A percentile compares a stretch with the other conserved stretches of the same genome.
phyloP scores from a whole-genome alignment of 2,888 invertebrate genomes.

The Cephus rjabovi region DNA sequence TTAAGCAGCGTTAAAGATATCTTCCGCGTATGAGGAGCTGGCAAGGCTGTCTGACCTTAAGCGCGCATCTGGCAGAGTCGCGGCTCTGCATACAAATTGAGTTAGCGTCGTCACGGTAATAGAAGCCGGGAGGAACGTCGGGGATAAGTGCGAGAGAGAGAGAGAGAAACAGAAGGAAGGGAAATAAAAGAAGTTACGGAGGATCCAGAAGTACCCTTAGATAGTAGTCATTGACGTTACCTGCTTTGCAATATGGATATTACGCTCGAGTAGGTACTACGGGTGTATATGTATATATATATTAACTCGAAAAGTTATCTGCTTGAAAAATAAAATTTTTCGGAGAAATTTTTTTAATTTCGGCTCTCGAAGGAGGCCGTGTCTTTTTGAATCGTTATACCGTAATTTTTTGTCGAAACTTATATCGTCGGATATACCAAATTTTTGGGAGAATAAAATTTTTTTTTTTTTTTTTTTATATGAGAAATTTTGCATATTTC shows the following conservation, averaged over 20 bases:
- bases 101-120: slow-evolving; percentile 59
- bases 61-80: slow-evolving; percentile 57
- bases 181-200: neutral
- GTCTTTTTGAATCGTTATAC: too few species aligned
- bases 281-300: too few species aligned
- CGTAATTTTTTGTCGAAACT: too few species aligned
- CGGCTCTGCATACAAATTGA: slow-evolving; percentile 62
- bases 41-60: slow-evolving; percentile 54
- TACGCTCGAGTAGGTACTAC: too few species aligned
- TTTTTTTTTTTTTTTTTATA: too few species aligned
- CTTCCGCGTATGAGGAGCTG: slow-evolving; percentile 35
- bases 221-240: neutral
- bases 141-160: too few species aligned
- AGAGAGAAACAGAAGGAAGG: neutral
- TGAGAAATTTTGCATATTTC: too few species aligned
- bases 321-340: neutral
- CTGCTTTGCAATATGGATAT: neutral
- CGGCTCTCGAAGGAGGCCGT: too few species aligned
- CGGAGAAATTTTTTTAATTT: neutral
- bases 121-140: slow-evolving; percentile 27
- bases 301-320: too few species aligned
- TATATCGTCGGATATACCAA: too few species aligned
- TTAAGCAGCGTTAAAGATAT: slow-evolving; percentile 47
- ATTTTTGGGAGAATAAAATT: too few species aligned
- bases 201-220: slow-evolving; percentile 1